Conservation (phyloP, 2,888 invertebrate genomes). For the Rhogogaster chlorosoma region DNA sequence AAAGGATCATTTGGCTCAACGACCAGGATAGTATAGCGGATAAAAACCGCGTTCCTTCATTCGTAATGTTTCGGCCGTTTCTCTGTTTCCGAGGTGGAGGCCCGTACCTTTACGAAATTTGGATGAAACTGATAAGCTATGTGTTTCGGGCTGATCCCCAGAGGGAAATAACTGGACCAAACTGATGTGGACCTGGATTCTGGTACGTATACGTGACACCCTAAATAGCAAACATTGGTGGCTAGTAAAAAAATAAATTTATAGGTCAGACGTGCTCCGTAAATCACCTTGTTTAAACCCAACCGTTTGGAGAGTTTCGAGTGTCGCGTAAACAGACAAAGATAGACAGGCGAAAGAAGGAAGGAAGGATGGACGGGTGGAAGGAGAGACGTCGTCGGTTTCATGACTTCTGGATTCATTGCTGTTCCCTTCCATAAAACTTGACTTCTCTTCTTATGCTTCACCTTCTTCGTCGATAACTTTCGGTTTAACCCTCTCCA, state of each 20-base stretch:
- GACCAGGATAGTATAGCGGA: conserved; percentile 32
- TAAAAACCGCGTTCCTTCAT: conserved; percentile 43
- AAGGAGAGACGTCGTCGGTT: conserved; percentile 37
- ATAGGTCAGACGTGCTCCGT: conserved; percentile 15
- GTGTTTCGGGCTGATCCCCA: not conserved
- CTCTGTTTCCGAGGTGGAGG: not conserved
- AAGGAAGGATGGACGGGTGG: conserved; percentile 25
- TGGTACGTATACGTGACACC: not conserved
- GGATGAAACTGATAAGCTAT: conserved; percentile 35
- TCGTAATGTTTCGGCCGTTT: conserved; percentile 18
- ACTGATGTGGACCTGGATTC: not conserved
- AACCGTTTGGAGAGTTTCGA: conserved; percentile 32
- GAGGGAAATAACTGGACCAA: conserved; percentile 34
- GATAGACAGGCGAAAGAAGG: conserved; percentile 56
- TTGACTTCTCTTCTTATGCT: not conserved
- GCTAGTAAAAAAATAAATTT: conserved; percentile 8
- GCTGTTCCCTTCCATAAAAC: conserved; percentile 18
- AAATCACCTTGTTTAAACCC: conserved; percentile 36
- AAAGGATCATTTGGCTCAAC: conserved; percentile 51
- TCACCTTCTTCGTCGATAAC: not conserved
- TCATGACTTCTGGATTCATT: conserved; percentile 51
- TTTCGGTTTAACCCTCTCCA: not conserved
- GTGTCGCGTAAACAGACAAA: conserved; percentile 44
- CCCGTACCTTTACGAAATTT: conserved; percentile 8
- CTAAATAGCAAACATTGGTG: conserved; percentile 27